Percentiles rank a stretch among this genome's conserved stretches.
Conservation (phyloP, 2,888 invertebrate species). For the Bellardia pandia region DNA sequence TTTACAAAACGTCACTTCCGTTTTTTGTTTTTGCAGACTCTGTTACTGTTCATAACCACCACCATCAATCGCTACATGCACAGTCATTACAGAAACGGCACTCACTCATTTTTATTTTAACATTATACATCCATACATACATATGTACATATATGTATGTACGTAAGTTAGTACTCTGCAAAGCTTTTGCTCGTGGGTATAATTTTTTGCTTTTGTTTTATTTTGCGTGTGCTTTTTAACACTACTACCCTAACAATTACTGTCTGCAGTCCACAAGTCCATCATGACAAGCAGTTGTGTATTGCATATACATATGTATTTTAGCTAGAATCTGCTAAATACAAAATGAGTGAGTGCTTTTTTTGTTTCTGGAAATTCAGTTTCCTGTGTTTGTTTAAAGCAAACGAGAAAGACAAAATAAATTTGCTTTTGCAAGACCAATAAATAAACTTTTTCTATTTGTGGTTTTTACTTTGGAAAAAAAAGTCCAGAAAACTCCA, state of each 20-base stretch:
- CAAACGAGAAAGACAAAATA: slow-evolving; percentile 13
- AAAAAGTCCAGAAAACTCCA: background rate
- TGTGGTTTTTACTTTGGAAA: slow-evolving; percentile 9
- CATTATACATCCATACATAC: background rate
- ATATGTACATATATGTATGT: background rate
- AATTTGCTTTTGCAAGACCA: slow-evolving; percentile 58
- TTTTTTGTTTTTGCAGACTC: slow-evolving; percentile 34
- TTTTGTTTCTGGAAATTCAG: slow-evolving; percentile 28
- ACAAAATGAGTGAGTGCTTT: background rate
- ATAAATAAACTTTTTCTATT: background rate
- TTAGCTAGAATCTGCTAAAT: background rate
- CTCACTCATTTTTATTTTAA: background rate
- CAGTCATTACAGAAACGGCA: slow-evolving; percentile 5
- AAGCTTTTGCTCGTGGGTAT: background rate
- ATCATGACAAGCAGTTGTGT: slow-evolving; percentile 47
- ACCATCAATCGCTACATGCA: background rate
- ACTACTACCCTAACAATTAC: slow-evolving; percentile 42
- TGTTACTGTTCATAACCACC: slow-evolving; percentile 5
- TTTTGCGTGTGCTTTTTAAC: slow-evolving; percentile 19
- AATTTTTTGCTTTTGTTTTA: background rate
- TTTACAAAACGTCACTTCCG: slow-evolving; percentile 60
- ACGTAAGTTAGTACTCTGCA: background rate
- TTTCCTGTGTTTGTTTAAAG: slow-evolving; percentile 63
- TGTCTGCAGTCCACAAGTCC: slow-evolving; percentile 54
- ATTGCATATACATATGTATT: slow-evolving; percentile 17